Conservation (phyloP, 1,140 invertebrate genomes). For the Uloborus diversus region DNA sequence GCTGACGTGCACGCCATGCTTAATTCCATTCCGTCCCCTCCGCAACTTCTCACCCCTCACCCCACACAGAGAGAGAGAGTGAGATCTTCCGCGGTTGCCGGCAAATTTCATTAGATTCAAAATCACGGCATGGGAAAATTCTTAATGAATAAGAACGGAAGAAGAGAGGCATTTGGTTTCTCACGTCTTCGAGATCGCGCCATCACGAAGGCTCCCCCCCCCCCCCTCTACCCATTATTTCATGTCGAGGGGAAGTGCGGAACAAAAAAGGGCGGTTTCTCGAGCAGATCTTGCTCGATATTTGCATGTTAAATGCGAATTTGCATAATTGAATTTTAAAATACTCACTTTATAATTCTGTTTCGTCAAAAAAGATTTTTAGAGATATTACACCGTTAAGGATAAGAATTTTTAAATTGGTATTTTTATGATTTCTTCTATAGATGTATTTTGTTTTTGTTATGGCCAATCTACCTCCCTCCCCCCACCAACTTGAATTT, state of each 20-base stretch:
- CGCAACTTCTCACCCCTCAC: background rate
- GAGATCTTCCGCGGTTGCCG: background rate
- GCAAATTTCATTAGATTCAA: slow-evolving; percentile 49
- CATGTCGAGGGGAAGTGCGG: too few species aligned
- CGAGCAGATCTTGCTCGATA: background rate
- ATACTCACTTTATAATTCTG: too few species aligned
- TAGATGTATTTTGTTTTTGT: too few species aligned
- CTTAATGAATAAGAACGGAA: slow-evolving; percentile 50
- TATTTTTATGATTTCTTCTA: too few species aligned
- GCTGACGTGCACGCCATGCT: slow-evolving; percentile 9
- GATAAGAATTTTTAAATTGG: too few species aligned
- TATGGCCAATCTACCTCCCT: too few species aligned
- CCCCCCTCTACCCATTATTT: background rate
- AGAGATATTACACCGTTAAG: too few species aligned
- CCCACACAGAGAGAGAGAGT: too few species aligned
- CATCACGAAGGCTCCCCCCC: background rate
- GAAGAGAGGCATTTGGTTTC: slow-evolving; percentile 18
- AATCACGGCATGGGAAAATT: slow-evolving; percentile 33
- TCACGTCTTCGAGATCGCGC: background rate
- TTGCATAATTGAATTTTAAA: background rate
- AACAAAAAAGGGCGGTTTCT: too few species aligned
- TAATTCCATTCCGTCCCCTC: background rate
- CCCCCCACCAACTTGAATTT: too few species aligned
- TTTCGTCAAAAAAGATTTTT: too few species aligned
- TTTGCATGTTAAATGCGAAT: background rate